Base-by-base conservation (phyloP, 2,888 invertebrate species). In the Ypsolopha sequella region DNA sequence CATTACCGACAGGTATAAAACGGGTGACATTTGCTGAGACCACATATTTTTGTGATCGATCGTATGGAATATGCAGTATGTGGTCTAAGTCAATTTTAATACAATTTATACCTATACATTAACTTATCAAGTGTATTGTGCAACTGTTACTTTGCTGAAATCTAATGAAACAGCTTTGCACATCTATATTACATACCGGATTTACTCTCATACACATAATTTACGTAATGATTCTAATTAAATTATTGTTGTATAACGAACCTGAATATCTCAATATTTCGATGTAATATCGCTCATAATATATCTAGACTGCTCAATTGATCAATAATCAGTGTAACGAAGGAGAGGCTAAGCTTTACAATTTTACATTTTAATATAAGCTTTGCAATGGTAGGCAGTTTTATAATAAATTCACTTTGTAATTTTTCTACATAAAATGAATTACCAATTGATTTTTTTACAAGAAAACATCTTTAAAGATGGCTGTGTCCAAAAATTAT, bases 311-410 rank as follows among this genome's bases (percentile, higher is more conserved):
- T 55, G 57, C 54, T 55, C 57, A 54, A 48, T 24, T 4, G 24
- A 24, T 55, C 51, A 54, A 56, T 52, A 55, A 54, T 45, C 51
- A 51, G 53, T 56, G 51, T 46, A 48, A 48, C 24, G 46, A 36
- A 47, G 50, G 54, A 57, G 54, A 57, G 52, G 53, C 53, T 56
- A 51, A 46, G 51, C 52, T 50, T 51, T 48, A 48, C 52, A 54
- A 54, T 53, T 57, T 54, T 57, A 57, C 50, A 56, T 56, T 54
- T 55, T 55, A 52, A 48, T 52, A 52, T 45, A 50, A 54, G 43
- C 46, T 46, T 35, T 8, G 33, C n/a, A 6, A 35, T 8, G 24
- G 33, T 35, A 11, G n/a, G 33, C 33, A 34, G 43, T 43, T 46
- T 46, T 46, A 39, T n/a, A 39, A 39, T 39, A n/a, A 39, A 39